Percentiles rank a stretch among this genome's conserved stretches.
phyloP scores from a whole-genome alignment of 2,888 invertebrate species.

The Apomyelois bistriatella region DNA sequence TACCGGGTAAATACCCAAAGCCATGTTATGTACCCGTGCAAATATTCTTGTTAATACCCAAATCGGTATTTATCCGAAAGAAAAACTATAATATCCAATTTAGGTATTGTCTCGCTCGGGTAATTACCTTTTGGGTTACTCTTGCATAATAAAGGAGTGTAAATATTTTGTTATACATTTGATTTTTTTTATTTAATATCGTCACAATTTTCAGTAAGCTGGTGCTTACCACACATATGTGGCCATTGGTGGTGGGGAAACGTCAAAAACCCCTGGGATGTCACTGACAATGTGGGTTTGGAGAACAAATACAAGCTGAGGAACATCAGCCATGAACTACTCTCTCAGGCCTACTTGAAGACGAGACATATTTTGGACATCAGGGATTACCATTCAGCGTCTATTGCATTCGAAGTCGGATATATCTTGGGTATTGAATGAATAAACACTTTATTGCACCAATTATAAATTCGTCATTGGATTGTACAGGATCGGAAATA shows the following conservation, averaged over 20 bases:
- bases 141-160: too few relatives aligned
- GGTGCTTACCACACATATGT: not conserved
- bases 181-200: too few relatives aligned
- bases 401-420: conserved; percentile 23
- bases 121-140: too few relatives aligned
- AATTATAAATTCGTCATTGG: too few relatives aligned
- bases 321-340: conserved; percentile 18
- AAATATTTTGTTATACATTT: too few relatives aligned
- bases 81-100: too few relatives aligned
- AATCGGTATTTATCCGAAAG: too few relatives aligned
- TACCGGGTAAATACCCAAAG: too few relatives aligned
- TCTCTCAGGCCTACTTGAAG: conserved; percentile 21
- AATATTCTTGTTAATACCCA: too few relatives aligned
- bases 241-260: not conserved
- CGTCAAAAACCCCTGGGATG: not conserved
- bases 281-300: conserved; percentile 8
- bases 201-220: not conserved
- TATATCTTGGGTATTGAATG: not conserved
- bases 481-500: too few relatives aligned
- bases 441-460: not conserved
- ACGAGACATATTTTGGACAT: conserved; percentile 20
- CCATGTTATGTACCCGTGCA: too few relatives aligned
- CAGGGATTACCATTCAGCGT: conserved; percentile 9
- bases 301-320: conserved; percentile 19
- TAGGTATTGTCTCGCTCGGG: too few relatives aligned